These are phyloP conservation scores for Tanypteryx hageni DNA, from an alignment of 2,888 invertebrate species.

Conservation along the genomic window DNA sequence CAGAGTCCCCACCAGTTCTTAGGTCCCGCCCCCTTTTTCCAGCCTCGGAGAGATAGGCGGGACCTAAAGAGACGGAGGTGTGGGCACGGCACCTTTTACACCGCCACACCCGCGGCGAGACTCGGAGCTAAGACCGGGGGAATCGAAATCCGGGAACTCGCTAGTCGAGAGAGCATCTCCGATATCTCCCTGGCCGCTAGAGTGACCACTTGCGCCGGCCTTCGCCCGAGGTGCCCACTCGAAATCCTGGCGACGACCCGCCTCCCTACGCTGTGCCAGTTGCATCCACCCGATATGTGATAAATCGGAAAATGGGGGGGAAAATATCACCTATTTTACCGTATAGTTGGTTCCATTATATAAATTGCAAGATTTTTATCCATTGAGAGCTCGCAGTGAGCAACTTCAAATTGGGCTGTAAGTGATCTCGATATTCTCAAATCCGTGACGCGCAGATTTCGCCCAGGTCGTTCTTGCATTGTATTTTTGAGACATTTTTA, in stretches of 20 bases:
- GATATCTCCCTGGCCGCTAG: not conserved
- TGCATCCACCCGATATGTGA: too few species aligned
- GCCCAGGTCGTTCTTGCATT: too few species aligned
- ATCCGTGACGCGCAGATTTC: too few species aligned
- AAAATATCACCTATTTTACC: too few species aligned
- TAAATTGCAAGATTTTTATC: too few species aligned
- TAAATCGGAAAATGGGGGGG: too few species aligned
- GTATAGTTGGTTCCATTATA: too few species aligned
- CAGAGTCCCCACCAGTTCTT: not conserved
- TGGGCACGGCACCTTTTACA: conserved; percentile 7
- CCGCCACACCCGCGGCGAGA: conserved; percentile 26
- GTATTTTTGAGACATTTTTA: too few species aligned
- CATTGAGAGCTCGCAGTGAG: too few species aligned
- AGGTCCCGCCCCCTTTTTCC: conserved; percentile 63
- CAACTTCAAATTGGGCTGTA: too few species aligned
- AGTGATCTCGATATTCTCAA: too few species aligned
- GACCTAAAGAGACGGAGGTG: conserved; percentile 36
- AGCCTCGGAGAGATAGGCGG: conserved; percentile 51
- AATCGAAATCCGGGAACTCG: conserved; percentile 30
- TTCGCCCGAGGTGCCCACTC: not conserved
- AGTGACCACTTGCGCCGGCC: not conserved
- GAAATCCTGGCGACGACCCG: not conserved
- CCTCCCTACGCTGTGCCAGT: not conserved
- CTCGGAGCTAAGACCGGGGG: not conserved
- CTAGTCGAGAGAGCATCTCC: not conserved